Evolutionary conservation across 2,888 invertebrate genomes (phyloP), one percentile per base, ranked within the genome.

Genomic region (Emmelina monodactyla): DNA sequence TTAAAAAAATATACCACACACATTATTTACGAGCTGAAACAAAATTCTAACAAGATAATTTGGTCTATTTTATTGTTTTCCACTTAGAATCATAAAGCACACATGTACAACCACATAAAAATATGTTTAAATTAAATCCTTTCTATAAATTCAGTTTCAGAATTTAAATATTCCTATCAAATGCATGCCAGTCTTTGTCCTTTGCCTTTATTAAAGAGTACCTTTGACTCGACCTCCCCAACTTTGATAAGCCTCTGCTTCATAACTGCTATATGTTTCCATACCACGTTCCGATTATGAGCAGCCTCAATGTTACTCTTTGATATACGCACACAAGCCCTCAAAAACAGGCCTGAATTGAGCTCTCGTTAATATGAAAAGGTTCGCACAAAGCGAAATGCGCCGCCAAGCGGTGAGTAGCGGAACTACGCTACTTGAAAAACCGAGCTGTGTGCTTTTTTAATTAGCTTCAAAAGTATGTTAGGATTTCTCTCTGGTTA

Each of bases 381-480:
- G n/a, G n/a, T n/a, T n/a, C n/a, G 19, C 19, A 6, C 76, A 75
- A 76, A 76, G 75, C 63, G 60, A 59, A 63, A 60, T 63, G 68
- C 73, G 71, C 67, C 53, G 55, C 73, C 73, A 62, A 58, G 59
- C 65, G 75, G 75, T 53, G 73, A 73, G 76, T 78, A 78, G 78
- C 73, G 57, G 64, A 69, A 78, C 76, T 72, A 65, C 72, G 42
- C 63, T 70, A 70, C 76, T 78, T 64, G 63, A 62, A 56, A 44
- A 78, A 57, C 62, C 73, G 75, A 53, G 65, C 67, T 66, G 69
- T 76, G 76, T 75, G 64, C 73, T 65, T 68, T 78, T 78, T 79
- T 79, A 79, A 79, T 79, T 79, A 76, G 78, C 78, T 51, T 53
- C 70, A 73, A 78, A 71, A 71, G 60, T 65, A 71, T 65, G 69